Base-by-base conservation (phyloP, 2,888 invertebrate species). In the Sipha maydis region DNA sequence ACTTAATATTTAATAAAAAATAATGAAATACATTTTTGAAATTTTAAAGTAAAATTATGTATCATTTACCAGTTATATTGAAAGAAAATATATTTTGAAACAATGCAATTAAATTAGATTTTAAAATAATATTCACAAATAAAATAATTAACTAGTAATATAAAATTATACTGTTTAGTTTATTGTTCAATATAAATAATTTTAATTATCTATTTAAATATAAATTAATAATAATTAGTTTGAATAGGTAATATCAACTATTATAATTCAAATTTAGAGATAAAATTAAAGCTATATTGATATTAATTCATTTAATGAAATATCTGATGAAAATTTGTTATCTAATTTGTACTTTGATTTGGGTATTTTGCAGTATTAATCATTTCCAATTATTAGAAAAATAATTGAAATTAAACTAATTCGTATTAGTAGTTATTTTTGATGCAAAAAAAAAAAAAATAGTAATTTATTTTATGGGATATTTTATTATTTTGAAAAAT, bases 181-280 rank as follows among this genome's bases (percentile, higher is more conserved):
- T 41, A 41, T 41, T 41, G 1, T 41, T 41, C 41, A 41, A 41
- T 41, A 8, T 34, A 34, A 34, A 34, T 34, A 34, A 34, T 34
- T 2, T 34, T n/a, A n/a, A n/a, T 34, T 34, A 2, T 41, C 41
- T 61, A 79, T 61, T 34, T 34, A 7, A 48, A 31, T 71, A 71
- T 34, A 17, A 73, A n/a, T 69, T 41, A 19, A 5, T 48, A 38
- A 14, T 48, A 28, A 69, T 73, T 19, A 76, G 77, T 83, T 83
- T 56, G 76, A 38, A 54, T 34, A 73, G 89, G 73, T 78, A 73
- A 28, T 71, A 56, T 41, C 19, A 73, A 48, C 90, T 90, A 83
- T 91, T 92, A 88, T 91, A 92, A 92, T 92, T 92, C 92, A 92
- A 92, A 92, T 92, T 75, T 56, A 54, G 34, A 73, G 83, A 83